Percentiles rank a stretch among this genome's conserved stretches.
Conservation (phyloP, 2,113 vertebrate genomes). For the Acanthisitta chloris region DNA sequence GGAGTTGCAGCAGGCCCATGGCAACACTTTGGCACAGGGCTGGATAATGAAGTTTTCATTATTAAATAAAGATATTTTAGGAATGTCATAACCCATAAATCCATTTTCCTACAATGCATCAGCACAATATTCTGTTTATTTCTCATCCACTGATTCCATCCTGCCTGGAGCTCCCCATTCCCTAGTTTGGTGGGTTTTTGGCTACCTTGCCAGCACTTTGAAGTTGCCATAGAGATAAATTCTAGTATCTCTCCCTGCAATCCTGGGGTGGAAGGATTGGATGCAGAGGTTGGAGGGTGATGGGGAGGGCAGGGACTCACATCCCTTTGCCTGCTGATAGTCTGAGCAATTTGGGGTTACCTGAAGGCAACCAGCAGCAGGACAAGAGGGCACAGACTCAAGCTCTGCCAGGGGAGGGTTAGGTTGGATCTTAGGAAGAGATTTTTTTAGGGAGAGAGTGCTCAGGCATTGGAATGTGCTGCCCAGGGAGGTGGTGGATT, state of each 20-base stretch:
- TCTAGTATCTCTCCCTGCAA: not conserved
- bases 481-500: too few species aligned
- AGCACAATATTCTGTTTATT: conserved; percentile 59
- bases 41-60: conserved; percentile 83
- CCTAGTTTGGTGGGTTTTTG: not conserved
- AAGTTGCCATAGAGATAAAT: conserved; percentile 35
- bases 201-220: not conserved
- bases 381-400: too few species aligned
- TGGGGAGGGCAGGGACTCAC: not conserved
- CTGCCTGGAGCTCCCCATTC: not conserved
- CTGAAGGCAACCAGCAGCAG: too few species aligned
- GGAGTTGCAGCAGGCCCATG: conserved; percentile 71
- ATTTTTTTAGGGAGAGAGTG: too few species aligned
- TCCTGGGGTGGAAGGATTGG: not conserved
- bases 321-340: not conserved
- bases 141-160: not conserved
- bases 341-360: not conserved
- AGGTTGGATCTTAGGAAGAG: too few species aligned
- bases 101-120: conserved; percentile 32
- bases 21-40: conserved; percentile 71
- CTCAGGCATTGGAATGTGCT: too few species aligned
- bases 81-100: conserved; percentile 76
- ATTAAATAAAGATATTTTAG: conserved; percentile 83
- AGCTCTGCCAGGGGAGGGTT: too few species aligned
- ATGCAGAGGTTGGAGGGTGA: not conserved